Percentiles rank a stretch among this genome's conserved stretches.
phyloP scores from a whole-genome alignment of 2,888 invertebrate species.

The Apomyelois bistriatella region DNA sequence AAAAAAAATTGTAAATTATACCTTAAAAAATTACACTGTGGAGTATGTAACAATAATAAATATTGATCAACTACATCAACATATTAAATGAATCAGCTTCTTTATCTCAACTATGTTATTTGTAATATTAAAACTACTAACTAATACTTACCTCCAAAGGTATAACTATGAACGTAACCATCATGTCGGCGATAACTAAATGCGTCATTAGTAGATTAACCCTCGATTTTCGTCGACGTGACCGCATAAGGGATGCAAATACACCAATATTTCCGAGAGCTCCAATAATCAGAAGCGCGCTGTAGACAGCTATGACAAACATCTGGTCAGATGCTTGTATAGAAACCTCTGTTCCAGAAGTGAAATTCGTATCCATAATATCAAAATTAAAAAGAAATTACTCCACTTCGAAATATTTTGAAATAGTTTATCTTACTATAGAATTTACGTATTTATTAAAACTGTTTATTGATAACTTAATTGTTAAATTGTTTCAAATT shows the following conservation, averaged over 20 bases:
- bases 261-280: constrained; percentile 87
- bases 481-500: too few relatives aligned
- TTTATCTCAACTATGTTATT: neutral
- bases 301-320: constrained; percentile 81
- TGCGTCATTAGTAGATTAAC: constrained; percentile 89
- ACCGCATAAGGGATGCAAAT: constrained; percentile 83
- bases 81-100: too few relatives aligned
- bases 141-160: constrained; percentile 81
- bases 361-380: constrained; percentile 29
- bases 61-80: too few relatives aligned
- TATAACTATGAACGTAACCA: constrained; percentile 89
- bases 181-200: constrained; percentile 87
- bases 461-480: too few relatives aligned
- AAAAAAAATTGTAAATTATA: too few relatives aligned
- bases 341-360: constrained; percentile 23
- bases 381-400: neutral
- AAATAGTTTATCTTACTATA: too few relatives aligned
- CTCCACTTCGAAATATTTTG: too few relatives aligned
- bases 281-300: constrained; percentile 81
- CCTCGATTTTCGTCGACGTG: constrained; percentile 83
- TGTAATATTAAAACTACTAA: neutral
- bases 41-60: too few relatives aligned
- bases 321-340: constrained; percentile 48
- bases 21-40: too few relatives aligned
- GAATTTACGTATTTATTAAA: too few relatives aligned